Base-by-base conservation (phyloP, 1,140 invertebrate genomes). In the Kradibia gibbosae region DNA sequence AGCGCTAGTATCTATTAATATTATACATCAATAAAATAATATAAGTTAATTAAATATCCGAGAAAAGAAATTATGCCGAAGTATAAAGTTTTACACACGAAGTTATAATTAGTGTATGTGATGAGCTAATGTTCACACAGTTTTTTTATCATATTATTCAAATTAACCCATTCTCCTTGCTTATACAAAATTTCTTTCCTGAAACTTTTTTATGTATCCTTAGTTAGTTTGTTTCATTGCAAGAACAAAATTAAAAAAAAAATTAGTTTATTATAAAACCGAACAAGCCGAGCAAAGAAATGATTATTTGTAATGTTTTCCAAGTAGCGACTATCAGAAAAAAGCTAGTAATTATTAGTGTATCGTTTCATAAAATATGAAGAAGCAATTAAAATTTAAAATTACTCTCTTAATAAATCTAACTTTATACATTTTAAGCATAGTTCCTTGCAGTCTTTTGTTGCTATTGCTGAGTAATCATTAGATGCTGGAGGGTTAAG, bases 221-320 rank as follows among this genome's bases (percentile, higher is more conserved):
- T 53, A 53, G 13, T 17, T 53, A 17, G 22, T 53, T 53, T 53
- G 7, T 17, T 53, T 15, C 22, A n/a, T 55, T n/a, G 22, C 25
- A 2, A 10, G 8, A 22, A 65, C 7, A 53, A 50, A 39, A 25
- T 45, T 31, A 25, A 78, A 78, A 53, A 53, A 78, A 53, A 50
- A 78, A 78, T 39, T 45, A 70, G 70, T 70, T 39, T 67, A 62
- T 39, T 20, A 45, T 36, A 62, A 13, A 31, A 60, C 36, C 13
- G 48, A 72, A 48, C 11, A 39, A 31, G 28, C 42, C 22, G 31
- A 67, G 53, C 11, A 60, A 39, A 67, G 55, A 53, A n/a, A 71
- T 73, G 53, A 57, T 57, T n/a, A 75, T 60, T 36, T 45, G 65
- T 50, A 57, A 42, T 31, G 73, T 75, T 55, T 67, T 81, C 36